Percentiles rank a stretch among this genome's conserved stretches.
Evolutionary conservation across 2,113 vertebrate species (phyloP).

Genomic region (Regulus satrapa): DNA sequence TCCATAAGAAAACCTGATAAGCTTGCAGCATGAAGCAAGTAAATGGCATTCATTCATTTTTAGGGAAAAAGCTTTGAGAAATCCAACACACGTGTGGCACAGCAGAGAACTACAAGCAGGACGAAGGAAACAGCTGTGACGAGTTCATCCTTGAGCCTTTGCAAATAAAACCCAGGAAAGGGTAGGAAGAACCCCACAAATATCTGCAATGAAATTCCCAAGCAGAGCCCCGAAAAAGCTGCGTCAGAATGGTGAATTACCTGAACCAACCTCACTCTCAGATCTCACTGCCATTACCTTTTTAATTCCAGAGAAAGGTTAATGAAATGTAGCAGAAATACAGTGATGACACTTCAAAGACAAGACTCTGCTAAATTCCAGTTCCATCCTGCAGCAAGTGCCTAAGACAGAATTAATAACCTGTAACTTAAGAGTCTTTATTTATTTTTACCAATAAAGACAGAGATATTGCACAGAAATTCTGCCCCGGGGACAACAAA

Average conservation of each 20-base stretch:
- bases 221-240: background rate
- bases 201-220: background rate
- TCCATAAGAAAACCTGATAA: background rate
- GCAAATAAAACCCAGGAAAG: background rate
- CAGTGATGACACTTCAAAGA: background rate
- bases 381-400: background rate
- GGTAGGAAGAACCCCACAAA: background rate
- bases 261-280: background rate
- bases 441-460: background rate
- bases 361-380: background rate
- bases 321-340: background rate
- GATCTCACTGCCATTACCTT: background rate
- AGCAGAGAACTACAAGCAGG: background rate
- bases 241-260: background rate
- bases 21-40: background rate
- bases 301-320: conserved; percentile 5
- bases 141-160: background rate
- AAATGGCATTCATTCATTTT: background rate
- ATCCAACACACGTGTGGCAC: background rate
- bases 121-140: background rate
- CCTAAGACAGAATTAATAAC: conserved; percentile 14
- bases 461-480: background rate
- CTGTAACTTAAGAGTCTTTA: background rate
- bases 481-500: background rate
- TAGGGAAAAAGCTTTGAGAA: background rate